These are phyloP conservation scores for Synergus umbraculus DNA, from an alignment of 2,888 invertebrate genomes.

Conservation along the genomic window DNA sequence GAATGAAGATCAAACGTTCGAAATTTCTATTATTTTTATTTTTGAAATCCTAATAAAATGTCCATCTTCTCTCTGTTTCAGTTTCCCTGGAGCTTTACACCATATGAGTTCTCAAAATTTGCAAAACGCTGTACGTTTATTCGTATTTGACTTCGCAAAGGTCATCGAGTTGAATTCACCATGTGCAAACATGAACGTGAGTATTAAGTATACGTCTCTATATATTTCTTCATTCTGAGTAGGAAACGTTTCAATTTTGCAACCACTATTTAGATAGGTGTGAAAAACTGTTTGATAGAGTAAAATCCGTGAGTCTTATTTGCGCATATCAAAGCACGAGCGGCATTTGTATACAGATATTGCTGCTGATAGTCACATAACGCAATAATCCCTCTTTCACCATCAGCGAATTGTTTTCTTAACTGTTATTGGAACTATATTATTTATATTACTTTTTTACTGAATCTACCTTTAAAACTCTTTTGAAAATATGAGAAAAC, in stretches of 20 bases:
- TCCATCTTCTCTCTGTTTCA: too few species aligned
- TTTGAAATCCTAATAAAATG: too few species aligned
- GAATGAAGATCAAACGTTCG: background rate
- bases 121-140: background rate
- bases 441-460: background rate
- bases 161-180: background rate
- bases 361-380: conserved; percentile 7
- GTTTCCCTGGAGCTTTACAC: background rate
- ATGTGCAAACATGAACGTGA: background rate
- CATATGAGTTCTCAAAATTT: background rate
- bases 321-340: conserved; percentile 7
- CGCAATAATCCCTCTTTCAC: conserved; percentile 20
- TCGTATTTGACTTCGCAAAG: background rate
- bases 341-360: conserved; percentile 18
- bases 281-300: conserved; percentile 19
- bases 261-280: conserved; percentile 6
- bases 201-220: background rate
- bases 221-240: conserved; percentile 20
- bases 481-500: background rate
- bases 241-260: conserved; percentile 27
- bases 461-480: background rate
- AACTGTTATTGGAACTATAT: too few species aligned
- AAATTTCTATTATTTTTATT: too few species aligned
- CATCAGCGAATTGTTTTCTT: background rate
- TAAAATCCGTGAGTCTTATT: conserved; percentile 3